Evolutionary conservation across 1,140 invertebrate genomes (phyloP), one percentile per base, ranked within the genome.

Genomic region (Euglossa dilemma): DNA sequence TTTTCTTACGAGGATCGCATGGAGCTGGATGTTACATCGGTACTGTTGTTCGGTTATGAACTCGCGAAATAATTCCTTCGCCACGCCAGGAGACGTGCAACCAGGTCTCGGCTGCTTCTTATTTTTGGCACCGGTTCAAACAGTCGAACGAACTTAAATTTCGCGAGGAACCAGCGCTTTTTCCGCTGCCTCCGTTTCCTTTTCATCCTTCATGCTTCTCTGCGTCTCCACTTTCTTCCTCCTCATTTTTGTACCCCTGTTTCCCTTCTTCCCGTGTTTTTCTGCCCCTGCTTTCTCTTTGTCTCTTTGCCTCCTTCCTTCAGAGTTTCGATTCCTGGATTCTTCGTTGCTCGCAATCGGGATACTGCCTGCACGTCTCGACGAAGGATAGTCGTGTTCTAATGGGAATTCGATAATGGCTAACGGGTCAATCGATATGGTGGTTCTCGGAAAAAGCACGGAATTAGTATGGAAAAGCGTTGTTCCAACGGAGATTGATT

Each of bases 51-150:
- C 25, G 25, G 25, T 43, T 43, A 20, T 36, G 82, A 91, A 90
- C 87, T 89, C 85, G 71, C 67, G 80, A 89, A 89, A 91, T 91
- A 91, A 91, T 91, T 91, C 67, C 54, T 81, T 52, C 16, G 64
- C 64, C 20, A 16, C 14, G 61, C 16, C 43, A 59, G 18, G 18
- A 23, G 57, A 12, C 52, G 28, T 12, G 72, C 18, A 25, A 72
- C 64, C 16, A 23, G 50, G 69, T 2, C 36, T 36, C 1, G 36
- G 36, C 4, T 36, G 72, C 73, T 80, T 77, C 90, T 91, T 88
- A 85, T 86, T 85, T 85, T 83, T 92, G 91, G 91, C 91, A 91
- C 77, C n/a, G 71, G 87, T 91, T 92, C 90, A 92, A 92, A 91
- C 90, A 91, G 90, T 92, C 90, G 50, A 25, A 86, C 67, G 83